Conservation (phyloP, 2,113 vertebrate genomes). For the Arothron firmamentum region DNA sequence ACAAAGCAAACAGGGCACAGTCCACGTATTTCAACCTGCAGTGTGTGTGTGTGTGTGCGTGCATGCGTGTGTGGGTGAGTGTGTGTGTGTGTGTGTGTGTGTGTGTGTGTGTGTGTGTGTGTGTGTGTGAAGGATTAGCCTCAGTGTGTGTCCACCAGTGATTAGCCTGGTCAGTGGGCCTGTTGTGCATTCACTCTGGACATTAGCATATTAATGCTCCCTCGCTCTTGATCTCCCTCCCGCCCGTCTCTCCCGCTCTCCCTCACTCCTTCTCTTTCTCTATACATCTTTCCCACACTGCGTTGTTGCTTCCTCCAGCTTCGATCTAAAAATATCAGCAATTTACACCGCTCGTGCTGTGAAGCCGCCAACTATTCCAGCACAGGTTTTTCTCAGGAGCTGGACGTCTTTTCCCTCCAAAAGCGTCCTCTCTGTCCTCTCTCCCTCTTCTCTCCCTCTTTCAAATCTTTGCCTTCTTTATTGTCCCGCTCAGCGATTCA, state of each 20-base stretch:
- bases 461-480: conserved; percentile 38
- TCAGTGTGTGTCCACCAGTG: conserved; percentile 77
- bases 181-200: conserved; percentile 75
- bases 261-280: conserved; percentile 45
- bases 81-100: conserved; percentile 67
- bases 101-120: conserved; percentile 19
- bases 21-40: conserved; percentile 37
- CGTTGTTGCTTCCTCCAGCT: conserved; percentile 60
- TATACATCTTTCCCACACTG: conserved; percentile 56
- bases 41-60: neutral
- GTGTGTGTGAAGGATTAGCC: conserved; percentile 67
- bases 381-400: conserved; percentile 41
- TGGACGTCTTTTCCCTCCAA: conserved; percentile 57
- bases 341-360: conserved; percentile 49
- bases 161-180: conserved; percentile 79
- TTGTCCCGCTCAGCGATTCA: conserved; percentile 31
- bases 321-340: conserved; percentile 64
- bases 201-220: conserved; percentile 81
- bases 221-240: conserved; percentile 69
- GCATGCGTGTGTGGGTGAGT: too few species aligned
- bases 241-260: conserved; percentile 43
- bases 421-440: conserved; percentile 22
- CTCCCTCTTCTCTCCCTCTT: conserved; percentile 11
- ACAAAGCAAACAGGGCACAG: conserved; percentile 10
- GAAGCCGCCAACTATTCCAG: conserved; percentile 32